Conservation (phyloP, 2,888 invertebrate genomes). For the Augiades crinisus region DNA sequence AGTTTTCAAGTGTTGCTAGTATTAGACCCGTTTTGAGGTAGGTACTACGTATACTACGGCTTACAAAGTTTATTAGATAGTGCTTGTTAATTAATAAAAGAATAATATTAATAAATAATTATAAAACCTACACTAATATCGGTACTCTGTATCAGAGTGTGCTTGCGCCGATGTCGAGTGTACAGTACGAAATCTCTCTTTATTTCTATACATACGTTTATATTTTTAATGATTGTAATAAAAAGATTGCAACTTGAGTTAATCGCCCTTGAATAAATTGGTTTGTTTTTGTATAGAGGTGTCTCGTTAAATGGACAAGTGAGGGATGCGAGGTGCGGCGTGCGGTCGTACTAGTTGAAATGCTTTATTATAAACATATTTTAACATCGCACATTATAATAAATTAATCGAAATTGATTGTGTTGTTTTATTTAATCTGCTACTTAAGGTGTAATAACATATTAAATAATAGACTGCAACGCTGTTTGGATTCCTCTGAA, state of each 20-base stretch:
- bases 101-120: constrained; percentile 27
- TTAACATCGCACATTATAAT: constrained; percentile 82
- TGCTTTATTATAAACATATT: constrained; percentile 80
- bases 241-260: constrained; percentile 49
- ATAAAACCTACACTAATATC: constrained; percentile 41
- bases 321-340: constrained; percentile 48
- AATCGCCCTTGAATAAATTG: constrained; percentile 52
- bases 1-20: constrained; percentile 10
- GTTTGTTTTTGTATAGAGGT: constrained; percentile 53
- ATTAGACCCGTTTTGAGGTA: constrained; percentile 19
- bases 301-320: constrained; percentile 55
- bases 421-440: constrained; percentile 42
- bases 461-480: no score
- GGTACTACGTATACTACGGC: constrained; percentile 29
- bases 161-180: constrained; percentile 48
- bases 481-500: no score
- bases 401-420: constrained; percentile 77
- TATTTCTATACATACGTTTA: constrained; percentile 27
- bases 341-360: constrained; percentile 57
- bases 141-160: constrained; percentile 73
- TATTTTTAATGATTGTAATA: constrained; percentile 50
- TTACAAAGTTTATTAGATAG: constrained; percentile 60
- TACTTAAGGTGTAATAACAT: no score
- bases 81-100: constrained; percentile 62
- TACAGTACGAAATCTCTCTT: constrained; percentile 65